Conservation (phyloP, 2,113 vertebrate genomes). For the Strix aluco region DNA sequence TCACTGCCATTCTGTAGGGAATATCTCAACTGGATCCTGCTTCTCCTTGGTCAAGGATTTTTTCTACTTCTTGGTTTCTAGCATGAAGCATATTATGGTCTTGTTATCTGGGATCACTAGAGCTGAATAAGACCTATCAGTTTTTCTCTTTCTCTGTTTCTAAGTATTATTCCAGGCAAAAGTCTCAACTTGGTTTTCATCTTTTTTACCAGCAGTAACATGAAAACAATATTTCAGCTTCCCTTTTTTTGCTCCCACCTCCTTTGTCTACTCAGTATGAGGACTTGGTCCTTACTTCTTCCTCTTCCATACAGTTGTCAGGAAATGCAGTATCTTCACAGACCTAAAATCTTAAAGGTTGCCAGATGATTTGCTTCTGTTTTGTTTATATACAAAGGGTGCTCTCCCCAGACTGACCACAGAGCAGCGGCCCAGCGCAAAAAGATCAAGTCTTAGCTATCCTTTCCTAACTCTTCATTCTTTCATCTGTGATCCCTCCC, state of each 20-base stretch:
- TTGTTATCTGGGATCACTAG: neutral
- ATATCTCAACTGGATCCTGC: neutral
- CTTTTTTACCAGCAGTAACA: neutral
- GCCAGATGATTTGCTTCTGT: neutral
- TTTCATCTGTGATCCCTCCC: accelerated
- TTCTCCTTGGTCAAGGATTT: neutral
- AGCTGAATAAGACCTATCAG: neutral
- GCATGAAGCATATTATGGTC: neutral
- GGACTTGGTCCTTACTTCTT: neutral
- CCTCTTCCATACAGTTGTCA: neutral
- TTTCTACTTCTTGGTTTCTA: neutral
- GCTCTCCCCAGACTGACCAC: neutral
- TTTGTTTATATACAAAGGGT: neutral
- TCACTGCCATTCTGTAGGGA: neutral
- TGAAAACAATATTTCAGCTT: neutral
- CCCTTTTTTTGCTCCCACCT: neutral
- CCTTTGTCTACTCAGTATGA: neutral
- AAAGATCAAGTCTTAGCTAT: neutral
- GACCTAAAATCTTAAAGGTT: neutral
- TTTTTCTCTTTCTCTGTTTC: neutral
- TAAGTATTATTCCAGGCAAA: neutral
- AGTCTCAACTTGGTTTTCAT: neutral
- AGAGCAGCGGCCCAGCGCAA: neutral
- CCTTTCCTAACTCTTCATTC: neutral
- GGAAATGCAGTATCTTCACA: neutral